Base-by-base conservation (phyloP, 1,140 invertebrate genomes). In the Diachasmimorpha longicaudata region DNA sequence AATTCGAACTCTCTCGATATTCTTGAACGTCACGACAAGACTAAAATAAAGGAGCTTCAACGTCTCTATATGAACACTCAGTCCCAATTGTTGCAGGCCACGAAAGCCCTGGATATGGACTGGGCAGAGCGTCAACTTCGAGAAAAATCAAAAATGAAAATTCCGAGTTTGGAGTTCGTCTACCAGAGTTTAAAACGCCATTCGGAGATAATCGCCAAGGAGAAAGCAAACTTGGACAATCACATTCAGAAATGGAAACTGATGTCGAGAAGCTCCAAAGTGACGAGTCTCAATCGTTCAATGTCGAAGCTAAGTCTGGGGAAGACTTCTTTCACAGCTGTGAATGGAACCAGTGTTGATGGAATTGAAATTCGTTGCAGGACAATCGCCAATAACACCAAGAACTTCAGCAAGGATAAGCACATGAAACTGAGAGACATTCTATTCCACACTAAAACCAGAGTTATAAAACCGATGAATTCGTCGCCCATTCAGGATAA, bases 21-120 rank as follows among this genome's bases (percentile, higher is more conserved):
- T 31, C 66, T 83, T 75, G 76, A 83, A 75, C 85, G 84, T n/a
- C 81, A 80, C 3, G 86, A 86, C 23, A 83, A 74, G 55, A 80
- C 74, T 21, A 87, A 87, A 75, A 79, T 90, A 16, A 81, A 82
- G 0, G 85, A 88, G 70, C 80, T 90, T 0, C 81, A 89, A 16
- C 81, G 83, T 11, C 68, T 82, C 11, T 82, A 88, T 36, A 86
- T 87, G 55, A 88, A 89, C 39, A 81, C 87, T 0, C 88, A 90
- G 44, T 85, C 84, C 8, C 90, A 90, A 63, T 75, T 90, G 4
- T 79, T 83, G 10, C 85, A 90, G 77, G 85, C 86, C 4, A 87
- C 82, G 31, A 86, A 86, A 68, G 81, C 84, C 0, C 79, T 91
- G 0, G 89, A 90, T 39, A 25, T 87, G 5, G 82, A 88, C 37